Base-by-base conservation (phyloP, 2,888 invertebrate species). In the Clanis bilineata region DNA sequence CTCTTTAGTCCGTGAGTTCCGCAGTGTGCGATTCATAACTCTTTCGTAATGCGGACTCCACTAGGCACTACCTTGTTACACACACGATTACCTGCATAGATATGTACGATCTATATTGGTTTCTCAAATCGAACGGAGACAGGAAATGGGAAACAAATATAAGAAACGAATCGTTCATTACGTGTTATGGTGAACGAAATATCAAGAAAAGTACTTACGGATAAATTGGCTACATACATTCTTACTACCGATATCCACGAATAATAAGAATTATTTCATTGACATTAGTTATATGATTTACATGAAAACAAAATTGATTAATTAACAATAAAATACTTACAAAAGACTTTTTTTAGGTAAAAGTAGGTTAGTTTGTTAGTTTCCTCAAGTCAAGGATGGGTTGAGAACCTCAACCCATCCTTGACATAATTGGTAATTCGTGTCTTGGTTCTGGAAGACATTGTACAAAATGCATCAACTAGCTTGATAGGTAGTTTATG, bases 1-100 rank as follows among this genome's bases (percentile, higher is more conserved):
- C 32, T 51, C 51, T 45, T 45, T 51, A 51, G 28, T 51, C 18
- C 18, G 51, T 32, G 15, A 51, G 18, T 51, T 51, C 51, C 32
- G 51, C 51, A 51, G 32, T 51, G 18, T 32, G 18, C 51, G 32
- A 32, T 32, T 51, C 51, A 18, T 21, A 28, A 51, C 28, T 28
- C 28, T 51, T 51, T 18, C 51, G 18, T 51, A 51, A 51, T 51
- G 51, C 51, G 51, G 51, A 15, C 21, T 32, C 18, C 21, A 21
- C 32, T 18, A 18, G 18, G 10, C 21, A 21, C 32, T 18, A 18
- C 9, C 15, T 18, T 18, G 18, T 28, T 7, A 51, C 10, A 25
- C 28, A 51, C 6, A 47, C 3, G 28, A n/a, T 7, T 15, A 10
- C 25, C 32, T 18, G n/a, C n/a, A n/a, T n/a, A n/a, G n/a, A n/a